phyloP scores from a whole-genome alignment of 2,888 invertebrate genomes.

The Syrphus vitripennis region DNA sequence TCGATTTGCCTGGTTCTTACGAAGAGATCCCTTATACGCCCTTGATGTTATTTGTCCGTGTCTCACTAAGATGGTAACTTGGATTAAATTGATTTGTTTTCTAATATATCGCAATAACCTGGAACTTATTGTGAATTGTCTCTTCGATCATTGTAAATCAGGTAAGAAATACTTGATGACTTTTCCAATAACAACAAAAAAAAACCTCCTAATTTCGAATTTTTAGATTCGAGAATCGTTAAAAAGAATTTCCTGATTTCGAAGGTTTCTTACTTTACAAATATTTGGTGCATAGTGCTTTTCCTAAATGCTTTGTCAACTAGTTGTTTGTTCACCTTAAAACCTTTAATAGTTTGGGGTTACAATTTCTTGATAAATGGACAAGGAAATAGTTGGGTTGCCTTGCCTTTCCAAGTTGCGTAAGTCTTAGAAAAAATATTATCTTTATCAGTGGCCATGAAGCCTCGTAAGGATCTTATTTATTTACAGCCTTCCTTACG shows the following conservation, averaged over 20 bases:
- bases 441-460: not conserved
- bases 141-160: not conserved
- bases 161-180: not conserved
- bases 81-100: conserved; percentile 16
- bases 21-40: not conserved
- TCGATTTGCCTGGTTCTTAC: not conserved
- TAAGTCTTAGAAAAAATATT: not conserved
- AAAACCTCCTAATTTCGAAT: not conserved
- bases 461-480: not conserved
- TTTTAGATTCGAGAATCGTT: not conserved
- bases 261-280: not conserved
- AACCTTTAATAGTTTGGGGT: not conserved
- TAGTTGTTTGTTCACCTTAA: not conserved
- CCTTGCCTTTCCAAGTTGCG: not conserved
- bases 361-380: not conserved
- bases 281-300: not conserved
- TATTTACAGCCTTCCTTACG: not conserved
- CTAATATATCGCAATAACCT: not conserved
- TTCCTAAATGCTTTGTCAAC: not conserved
- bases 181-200: not conserved
- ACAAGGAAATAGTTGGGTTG: not conserved
- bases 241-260: not conserved
- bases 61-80: conserved; percentile 8
- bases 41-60: not conserved
- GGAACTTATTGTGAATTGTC: not conserved